Base-by-base conservation (phyloP, 1,140 invertebrate species). In the Bombus turneri region DNA sequence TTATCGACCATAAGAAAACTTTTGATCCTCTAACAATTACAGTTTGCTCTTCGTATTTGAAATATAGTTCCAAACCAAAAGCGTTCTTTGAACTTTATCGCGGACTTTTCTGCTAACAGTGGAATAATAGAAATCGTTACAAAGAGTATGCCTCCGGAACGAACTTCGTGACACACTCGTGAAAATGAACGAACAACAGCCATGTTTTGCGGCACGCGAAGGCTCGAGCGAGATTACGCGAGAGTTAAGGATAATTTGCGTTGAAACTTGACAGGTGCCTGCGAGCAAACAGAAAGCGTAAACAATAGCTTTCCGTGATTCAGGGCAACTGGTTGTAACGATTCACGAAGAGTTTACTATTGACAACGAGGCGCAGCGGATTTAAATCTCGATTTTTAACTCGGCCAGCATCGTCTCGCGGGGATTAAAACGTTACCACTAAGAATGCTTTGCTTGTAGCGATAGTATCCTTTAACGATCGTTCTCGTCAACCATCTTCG, bases 201-300 rank as follows among this genome's bases (percentile, higher is more conserved):
- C 4, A 10, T 31, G 15, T 47, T 37, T 53, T 34, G 5, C 41
- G 15, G 1, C 47, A 1, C 8, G 57, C 28, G 41, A 62, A n/a
- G 31, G 18, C 31, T 37, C 59, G 59, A 22, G 28, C 28, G 31
- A 34, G 22, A 53, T 53, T 53, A 53, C 47, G 5, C 2, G 5
- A 53, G 6, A 53, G 18, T 53, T 53, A 22, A 53, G 41, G 28
- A 31, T 15, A 37, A 79, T 66, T 66, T 43, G 13, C 47, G 43
- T 37, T 28, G 22, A 66, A 57, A 39, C 43, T 53, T 15, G 9
- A 25, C 41, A 47, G 72, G 39, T 53, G 57, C 10, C n/a, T 66
- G 81, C 31, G 31, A 75, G 68, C 72, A 83, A 83, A 83, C 66
- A 47, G 31, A 53, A 75, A 83, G 10, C 37, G 72, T 74, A 39